Base-by-base conservation (phyloP, 2,113 vertebrate species). In the Speoplatyrhinus poulsoni region DNA sequence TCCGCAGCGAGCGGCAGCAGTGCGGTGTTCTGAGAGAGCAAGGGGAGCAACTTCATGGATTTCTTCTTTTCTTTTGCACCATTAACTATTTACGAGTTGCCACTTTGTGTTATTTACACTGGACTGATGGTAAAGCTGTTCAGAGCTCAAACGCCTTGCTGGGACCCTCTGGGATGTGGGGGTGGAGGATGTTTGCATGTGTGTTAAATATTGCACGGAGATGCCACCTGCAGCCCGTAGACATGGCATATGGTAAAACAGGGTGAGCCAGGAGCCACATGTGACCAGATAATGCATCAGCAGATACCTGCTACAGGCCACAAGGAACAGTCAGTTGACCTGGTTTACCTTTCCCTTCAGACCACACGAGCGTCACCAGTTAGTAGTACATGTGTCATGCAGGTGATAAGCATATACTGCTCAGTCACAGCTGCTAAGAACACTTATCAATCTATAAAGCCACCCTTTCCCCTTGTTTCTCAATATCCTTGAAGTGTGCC, bases 71-170 rank as follows among this genome's bases (percentile, higher is more conserved):
- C 26, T 87, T 90, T 86, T 90, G 91, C 91, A 88, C 92, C 92
- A 93, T 95, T 93, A 95, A 94, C 86, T 94, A 95, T 96, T 95
- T 94, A 95, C 94, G 91, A 92, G 93, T 94, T 95, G 94, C 94
- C 94, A 95, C 93, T 94, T 94, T 92, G 88, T 88, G 93, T 96
- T 95, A 95, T 94, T 96, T 95, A 94, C 94, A 94, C 91, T 90
- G 92, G 92, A 93, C 89, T 93, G 94, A 91, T 91, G 89, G 88
- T 88, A 88, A 90, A 89, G 92, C 87, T 92, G 92, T 88, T 90
- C 91, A 88, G 84, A 93, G 89, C 92, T 90, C 85, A 89, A 91
- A 91, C 86, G 84, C 76, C 82, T 88, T 84, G 80, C 90, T 82
- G 87, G 75, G 71, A 60, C 78, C 82, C 87, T 81, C 89, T 89